Evolutionary conservation across 2,797 vertebrate genomes (phyloP), one percentile per base, ranked within the genome.

Genomic region (Taenioides sp.): DNA sequence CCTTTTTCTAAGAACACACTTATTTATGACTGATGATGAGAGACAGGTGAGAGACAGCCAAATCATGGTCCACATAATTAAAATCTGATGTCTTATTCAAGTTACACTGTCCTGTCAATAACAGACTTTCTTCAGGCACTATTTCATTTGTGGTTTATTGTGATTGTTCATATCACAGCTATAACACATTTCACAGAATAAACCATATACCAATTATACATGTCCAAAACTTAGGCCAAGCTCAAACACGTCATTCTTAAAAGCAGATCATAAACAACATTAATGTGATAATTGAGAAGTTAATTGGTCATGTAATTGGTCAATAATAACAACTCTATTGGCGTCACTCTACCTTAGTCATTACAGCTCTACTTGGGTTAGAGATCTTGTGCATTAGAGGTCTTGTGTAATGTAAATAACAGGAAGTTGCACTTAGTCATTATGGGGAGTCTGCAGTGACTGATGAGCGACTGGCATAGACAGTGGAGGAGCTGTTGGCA

Each of bases 11-110:
- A 52, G 34, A 91, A 89, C 73, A 85, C 80, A 73, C 71, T 80
- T 88, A 91, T 91, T 94, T 95, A 92, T 90, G 86, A 90, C 89
- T 87, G 81, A 93, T 93, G 93, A 93, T 88, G 91, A 93, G 90
- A 91, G 92, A 94, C 94, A 95, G 93, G 95, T 95, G 94, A 27
- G 25, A 27, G 25, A 27, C 91, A 94, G 89, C 90, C 92, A 95
- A 95, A 95, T 95, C 82, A 76, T 61, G 82, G 83, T 78, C 68
- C 3, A 55, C 64, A 77, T 84, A 79, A 88, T 85, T 86, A 86
- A 73, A 61, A 78, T 79, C 84, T 80, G 73, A 73, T 70, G 80
- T 76, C 78, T 72, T 74, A 54, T 77, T 84, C 80, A 74, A 67
- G 72, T 79, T 66, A 50, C 71, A 63, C 75, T 78, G 72, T 79